These are phyloP conservation scores for Aphrophora alni DNA, from an alignment of 2,888 invertebrate species.

Conservation along the genomic window DNA sequence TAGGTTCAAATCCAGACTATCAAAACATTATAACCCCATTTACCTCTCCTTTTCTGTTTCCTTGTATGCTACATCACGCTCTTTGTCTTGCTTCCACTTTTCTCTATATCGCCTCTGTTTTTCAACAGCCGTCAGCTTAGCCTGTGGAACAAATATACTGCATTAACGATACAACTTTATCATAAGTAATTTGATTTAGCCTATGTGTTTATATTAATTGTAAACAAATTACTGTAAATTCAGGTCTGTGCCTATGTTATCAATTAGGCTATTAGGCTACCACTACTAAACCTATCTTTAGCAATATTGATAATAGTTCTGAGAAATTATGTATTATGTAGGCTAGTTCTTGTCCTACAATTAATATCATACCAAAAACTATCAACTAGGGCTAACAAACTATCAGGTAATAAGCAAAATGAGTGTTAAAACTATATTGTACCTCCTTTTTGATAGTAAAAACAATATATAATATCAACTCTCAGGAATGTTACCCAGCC, in stretches of 20 bases:
- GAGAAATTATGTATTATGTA: background rate
- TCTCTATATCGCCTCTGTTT: constrained; percentile 7
- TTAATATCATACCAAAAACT: background rate
- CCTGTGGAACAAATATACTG: background rate
- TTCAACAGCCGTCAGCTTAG: background rate
- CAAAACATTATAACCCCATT: background rate
- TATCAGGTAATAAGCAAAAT: background rate
- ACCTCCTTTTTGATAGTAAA: background rate
- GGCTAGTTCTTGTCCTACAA: background rate
- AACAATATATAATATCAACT: background rate
- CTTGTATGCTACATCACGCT: background rate
- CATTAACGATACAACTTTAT: background rate
- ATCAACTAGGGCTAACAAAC: background rate
- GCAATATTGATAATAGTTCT: background rate
- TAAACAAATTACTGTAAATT: background rate
- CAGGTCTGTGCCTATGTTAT: background rate
- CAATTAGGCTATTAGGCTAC: background rate
- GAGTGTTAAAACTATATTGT: background rate
- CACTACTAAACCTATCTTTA: background rate
- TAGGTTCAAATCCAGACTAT: no score
- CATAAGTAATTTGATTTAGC: no score
- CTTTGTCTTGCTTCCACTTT: constrained; percentile 3
- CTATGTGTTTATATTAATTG: no score
- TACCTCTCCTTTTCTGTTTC: constrained; percentile 1
- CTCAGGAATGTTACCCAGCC: background rate